Percentiles rank a stretch among this genome's conserved stretches.
These are phyloP conservation scores for Melanotaenia boesemani DNA, from an alignment of 2,797 vertebrate genomes.

Conservation along the genomic window DNA sequence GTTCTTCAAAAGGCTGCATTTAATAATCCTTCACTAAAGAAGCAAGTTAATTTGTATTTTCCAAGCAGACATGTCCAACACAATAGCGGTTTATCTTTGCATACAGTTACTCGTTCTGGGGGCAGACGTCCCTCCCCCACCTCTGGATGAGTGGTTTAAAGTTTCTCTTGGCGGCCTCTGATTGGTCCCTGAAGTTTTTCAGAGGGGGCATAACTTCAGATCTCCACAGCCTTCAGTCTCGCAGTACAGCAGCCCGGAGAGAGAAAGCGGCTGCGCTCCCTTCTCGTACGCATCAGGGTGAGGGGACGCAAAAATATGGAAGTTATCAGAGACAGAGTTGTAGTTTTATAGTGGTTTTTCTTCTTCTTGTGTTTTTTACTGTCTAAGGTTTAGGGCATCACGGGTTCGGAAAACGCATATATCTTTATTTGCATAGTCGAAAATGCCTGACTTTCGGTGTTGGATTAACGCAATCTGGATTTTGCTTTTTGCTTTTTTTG, in stretches of 20 bases:
- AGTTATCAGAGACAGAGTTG: conserved; percentile 13
- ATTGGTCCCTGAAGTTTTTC: conserved; percentile 76
- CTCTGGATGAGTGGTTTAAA: conserved; percentile 80
- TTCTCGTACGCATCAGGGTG: conserved; percentile 37
- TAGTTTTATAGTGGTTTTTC: conserved; percentile 42
- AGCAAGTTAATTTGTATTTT: conserved; percentile 24
- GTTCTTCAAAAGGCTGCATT: background rate
- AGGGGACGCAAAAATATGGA: conserved; percentile 67
- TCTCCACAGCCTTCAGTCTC: conserved; percentile 9
- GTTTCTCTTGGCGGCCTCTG: conserved; percentile 71
- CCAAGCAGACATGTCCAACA: conserved; percentile 38
- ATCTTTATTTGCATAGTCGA: conserved; percentile 21
- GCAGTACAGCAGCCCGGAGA: conserved; percentile 35
- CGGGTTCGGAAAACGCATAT: conserved; percentile 30
- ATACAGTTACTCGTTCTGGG: conserved; percentile 45
- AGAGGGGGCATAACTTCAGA: conserved; percentile 62
- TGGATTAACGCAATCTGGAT: conserved; percentile 77
- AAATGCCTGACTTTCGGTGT: conserved; percentile 58
- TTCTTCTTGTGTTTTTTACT: background rate
- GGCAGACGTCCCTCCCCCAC: conserved; percentile 58
- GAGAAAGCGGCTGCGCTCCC: conserved; percentile 14
- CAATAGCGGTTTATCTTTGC: conserved; percentile 50
- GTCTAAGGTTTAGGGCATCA: conserved; percentile 4
- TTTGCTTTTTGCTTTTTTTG: conserved; percentile 67
- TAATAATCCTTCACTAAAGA: background rate